phyloP scores from a whole-genome alignment of 2,888 invertebrate genomes.

The Matsumyia berberina region DNA sequence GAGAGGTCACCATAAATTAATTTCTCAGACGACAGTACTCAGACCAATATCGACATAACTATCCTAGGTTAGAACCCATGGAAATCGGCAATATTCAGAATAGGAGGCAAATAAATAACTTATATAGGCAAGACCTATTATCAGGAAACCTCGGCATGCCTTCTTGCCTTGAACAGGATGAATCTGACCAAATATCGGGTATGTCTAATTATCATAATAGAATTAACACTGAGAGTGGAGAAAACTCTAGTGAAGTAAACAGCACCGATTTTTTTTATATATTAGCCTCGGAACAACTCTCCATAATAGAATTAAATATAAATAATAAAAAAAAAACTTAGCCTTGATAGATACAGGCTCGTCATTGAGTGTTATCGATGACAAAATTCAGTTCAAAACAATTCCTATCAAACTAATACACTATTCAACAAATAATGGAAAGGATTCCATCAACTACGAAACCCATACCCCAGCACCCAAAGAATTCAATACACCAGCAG shows the following conservation, averaged over 20 bases:
- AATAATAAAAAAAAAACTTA: background rate
- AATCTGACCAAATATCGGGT: background rate
- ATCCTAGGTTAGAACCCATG: background rate
- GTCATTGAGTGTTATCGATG: constrained; percentile 4
- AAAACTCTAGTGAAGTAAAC: background rate
- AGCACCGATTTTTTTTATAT: constrained; percentile 12
- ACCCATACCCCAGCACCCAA: constrained; percentile 9
- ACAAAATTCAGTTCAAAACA: constrained; percentile 3
- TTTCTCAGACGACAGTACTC: background rate
- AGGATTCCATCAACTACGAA: background rate
- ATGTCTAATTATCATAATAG: too few species aligned
- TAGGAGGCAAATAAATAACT: background rate
- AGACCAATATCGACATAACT: background rate
- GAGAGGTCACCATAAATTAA: too few species aligned
- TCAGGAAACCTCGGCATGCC: background rate
- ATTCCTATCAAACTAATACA: constrained; percentile 15
- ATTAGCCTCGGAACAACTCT: constrained; percentile 24
- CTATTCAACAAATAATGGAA: background rate
- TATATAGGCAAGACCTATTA: background rate
- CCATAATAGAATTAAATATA: background rate
- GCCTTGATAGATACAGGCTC: constrained; percentile 3
- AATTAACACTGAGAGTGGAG: background rate
- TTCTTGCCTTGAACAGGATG: constrained; percentile 5
- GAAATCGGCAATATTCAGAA: background rate
- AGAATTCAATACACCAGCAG: constrained; percentile 6